phyloP scores from a whole-genome alignment of 2,888 invertebrate species.

The Tetranychus truncatus region DNA sequence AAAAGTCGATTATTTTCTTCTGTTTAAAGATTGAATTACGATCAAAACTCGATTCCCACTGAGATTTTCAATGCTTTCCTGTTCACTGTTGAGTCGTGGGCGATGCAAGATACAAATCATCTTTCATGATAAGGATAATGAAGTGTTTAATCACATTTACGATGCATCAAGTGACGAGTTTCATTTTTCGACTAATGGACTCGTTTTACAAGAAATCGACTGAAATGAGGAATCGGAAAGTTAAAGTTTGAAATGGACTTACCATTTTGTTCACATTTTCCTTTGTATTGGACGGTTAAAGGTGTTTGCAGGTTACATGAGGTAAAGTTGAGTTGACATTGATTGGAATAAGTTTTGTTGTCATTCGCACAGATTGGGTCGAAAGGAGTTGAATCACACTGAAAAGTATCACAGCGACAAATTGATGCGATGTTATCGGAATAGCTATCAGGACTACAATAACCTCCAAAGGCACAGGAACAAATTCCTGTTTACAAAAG shows the following conservation, averaged over 20 bases:
- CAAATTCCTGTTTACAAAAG: background rate
- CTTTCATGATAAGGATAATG: too few species aligned
- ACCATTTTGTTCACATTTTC: background rate
- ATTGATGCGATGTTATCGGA: background rate
- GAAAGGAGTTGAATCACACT: slow-evolving; percentile 12
- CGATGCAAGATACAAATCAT: too few species aligned
- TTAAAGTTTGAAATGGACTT: background rate
- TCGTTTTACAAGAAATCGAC: too few species aligned
- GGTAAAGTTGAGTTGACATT: slow-evolving; percentile 59
- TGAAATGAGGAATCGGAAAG: too few species aligned
- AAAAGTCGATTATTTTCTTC: too few species aligned
- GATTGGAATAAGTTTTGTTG: slow-evolving; percentile 42
- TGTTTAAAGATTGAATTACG: too few species aligned
- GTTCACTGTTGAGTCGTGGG: too few species aligned
- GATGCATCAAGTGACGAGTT: too few species aligned
- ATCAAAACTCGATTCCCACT: too few species aligned
- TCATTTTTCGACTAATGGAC: too few species aligned
- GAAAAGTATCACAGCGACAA: background rate
- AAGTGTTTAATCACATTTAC: too few species aligned
- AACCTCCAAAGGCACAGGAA: background rate
- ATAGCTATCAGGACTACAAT: background rate
- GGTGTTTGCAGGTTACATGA: slow-evolving; percentile 39
- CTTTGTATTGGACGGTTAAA: background rate
- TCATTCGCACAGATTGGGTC: slow-evolving; percentile 26
- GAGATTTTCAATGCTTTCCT: too few species aligned